Evolutionary conservation across 2,797 vertebrate species (phyloP).

Genomic region (Pangasius mekongensis): DNA sequence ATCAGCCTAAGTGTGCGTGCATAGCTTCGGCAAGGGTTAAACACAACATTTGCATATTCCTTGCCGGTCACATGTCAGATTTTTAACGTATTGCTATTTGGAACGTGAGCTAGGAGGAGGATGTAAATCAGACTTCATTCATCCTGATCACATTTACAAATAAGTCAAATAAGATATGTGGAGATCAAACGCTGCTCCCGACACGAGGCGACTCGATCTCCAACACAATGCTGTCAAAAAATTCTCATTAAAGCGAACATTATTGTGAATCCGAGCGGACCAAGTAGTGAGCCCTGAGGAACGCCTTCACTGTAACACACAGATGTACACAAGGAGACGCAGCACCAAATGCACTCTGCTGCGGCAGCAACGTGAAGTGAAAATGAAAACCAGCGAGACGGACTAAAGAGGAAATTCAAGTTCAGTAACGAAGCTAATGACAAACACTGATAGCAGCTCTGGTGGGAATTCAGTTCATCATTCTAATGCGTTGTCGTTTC

Average conservation of each 20-base stretch:
- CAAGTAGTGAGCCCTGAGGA: background rate
- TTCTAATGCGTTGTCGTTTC: background rate
- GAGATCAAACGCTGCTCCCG: background rate
- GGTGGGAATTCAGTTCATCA: background rate
- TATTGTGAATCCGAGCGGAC: background rate
- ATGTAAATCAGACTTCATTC: conserved; percentile 28
- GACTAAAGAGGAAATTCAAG: background rate
- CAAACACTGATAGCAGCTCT: background rate
- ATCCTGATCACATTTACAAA: conserved; percentile 8
- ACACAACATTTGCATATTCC: conserved; percentile 15
- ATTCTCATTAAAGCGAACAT: background rate
- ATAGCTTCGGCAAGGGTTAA: conserved; percentile 7
- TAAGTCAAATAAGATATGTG: conserved; percentile 15
- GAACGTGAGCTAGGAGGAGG: background rate
- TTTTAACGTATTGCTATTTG: background rate
- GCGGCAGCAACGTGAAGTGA: background rate
- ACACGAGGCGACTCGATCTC: background rate
- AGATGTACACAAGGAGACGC: background rate
- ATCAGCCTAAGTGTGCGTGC: conserved; percentile 23
- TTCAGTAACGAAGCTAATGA: background rate
- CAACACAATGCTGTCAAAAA: no score
- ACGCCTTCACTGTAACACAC: background rate
- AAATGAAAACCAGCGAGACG: background rate
- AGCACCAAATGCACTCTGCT: background rate
- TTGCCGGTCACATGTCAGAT: conserved; percentile 7